These are phyloP conservation scores for Accipiter virgatus DNA, from an alignment of 2,113 vertebrate species.

Conservation along the genomic window DNA sequence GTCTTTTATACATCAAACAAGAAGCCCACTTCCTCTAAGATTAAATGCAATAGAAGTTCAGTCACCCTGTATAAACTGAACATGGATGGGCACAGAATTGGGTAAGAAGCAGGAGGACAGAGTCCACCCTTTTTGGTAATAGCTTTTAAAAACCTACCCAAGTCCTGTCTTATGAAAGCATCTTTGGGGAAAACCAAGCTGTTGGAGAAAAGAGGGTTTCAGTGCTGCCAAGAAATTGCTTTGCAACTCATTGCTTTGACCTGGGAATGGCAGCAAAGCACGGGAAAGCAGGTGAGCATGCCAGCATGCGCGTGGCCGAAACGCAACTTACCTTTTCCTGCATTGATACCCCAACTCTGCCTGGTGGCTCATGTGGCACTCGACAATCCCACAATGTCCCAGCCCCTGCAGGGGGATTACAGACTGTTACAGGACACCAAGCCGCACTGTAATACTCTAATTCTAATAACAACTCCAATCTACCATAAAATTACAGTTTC, in stretches of 20 bases:
- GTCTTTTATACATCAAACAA: neutral
- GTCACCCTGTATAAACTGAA: neutral
- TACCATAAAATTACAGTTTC: slow-evolving; percentile 40
- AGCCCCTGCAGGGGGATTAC: neutral
- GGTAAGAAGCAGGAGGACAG: neutral
- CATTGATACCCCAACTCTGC: fast-evolving
- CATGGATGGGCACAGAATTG: fast-evolving
- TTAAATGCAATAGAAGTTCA: neutral
- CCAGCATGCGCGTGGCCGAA: fast-evolving
- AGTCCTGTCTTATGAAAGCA: neutral
- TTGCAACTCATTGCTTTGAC: neutral
- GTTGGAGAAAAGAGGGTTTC: neutral
- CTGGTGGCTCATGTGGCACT: neutral
- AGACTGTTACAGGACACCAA: neutral
- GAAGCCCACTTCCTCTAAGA: neutral
- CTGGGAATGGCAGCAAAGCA: neutral
- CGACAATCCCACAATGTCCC: neutral
- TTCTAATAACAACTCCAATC: slow-evolving; percentile 13
- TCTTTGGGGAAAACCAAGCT: neutral
- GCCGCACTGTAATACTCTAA: neutral
- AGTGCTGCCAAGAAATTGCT: neutral
- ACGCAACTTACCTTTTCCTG: fast-evolving
- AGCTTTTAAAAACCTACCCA: neutral
- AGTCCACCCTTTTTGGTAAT: neutral
- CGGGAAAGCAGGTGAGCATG: fast-evolving